Base-by-base conservation (phyloP, 1,140 invertebrate genomes). In the Eupristina koningsbergeri region DNA sequence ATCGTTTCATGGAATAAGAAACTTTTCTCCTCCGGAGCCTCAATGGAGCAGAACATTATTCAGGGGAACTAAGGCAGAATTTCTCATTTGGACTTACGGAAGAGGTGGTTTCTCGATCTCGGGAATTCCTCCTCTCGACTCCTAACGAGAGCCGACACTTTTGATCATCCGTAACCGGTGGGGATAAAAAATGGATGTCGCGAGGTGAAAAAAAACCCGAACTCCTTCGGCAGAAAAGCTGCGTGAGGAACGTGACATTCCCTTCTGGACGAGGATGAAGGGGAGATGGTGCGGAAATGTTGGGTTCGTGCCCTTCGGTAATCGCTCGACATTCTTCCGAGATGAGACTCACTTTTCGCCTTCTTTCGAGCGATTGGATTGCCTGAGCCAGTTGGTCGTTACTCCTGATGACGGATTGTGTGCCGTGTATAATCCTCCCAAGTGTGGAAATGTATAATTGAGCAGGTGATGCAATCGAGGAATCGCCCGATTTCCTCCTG, bases 61-160 rank as follows among this genome's bases (percentile, higher is more conserved):
- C 34, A 39, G 15, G 53, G 53, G 22, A 58, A 58, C 53, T 58
- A 26, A 1, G 19, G 9, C 7, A 3, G 53, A 58, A 58, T 58
- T 58, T 58, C 53, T 58, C 53, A 58, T 58, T 58, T 58, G 22
- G 29, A 31, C 41, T 45, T 73, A 15, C 26, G 31, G 26, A 58
- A 58, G 26, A 58, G 53, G 19, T 22, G 53, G 22, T 58, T 36
- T 36, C 41, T 17, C 22, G 36, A 45, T 75, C 45, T 29, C 29
- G 45, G 47, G 47, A 53, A 53, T n/a, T 73, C 29, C 29, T n/a
- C 29, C 29, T 26, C 11, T 64, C 34, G 63, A 5, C 22, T 34
- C 41, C 47, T 80, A 80, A 80, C 78, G 78, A 80, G 78, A 39
- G 45, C 64, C 67, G 78, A 80, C 64, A 71, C 45, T 71, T 58